Evolutionary conservation across 2,113 vertebrate genomes (phyloP).

Genomic region (Alligator mississippiensis): DNA sequence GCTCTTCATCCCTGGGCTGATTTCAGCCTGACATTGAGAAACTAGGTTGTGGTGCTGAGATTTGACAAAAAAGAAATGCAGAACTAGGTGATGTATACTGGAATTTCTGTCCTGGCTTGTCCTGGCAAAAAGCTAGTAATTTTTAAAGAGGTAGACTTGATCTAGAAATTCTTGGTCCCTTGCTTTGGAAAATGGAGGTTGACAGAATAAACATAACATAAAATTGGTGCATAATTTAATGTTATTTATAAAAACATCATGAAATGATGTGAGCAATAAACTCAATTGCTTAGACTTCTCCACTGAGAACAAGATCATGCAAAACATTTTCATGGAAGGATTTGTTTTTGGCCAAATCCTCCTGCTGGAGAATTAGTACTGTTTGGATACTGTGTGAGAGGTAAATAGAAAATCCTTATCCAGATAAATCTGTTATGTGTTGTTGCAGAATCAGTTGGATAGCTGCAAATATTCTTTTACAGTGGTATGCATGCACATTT

Average conservation of each 20-base stretch:
- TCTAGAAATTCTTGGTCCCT: neutral
- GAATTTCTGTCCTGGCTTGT: neutral
- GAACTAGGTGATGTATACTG: neutral
- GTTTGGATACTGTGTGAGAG: neutral
- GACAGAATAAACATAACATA: conserved; percentile 49
- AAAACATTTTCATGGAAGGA: neutral
- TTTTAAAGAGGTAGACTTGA: neutral
- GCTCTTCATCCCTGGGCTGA: neutral
- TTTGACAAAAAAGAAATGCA: neutral
- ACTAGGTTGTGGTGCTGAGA: neutral
- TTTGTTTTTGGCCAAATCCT: neutral
- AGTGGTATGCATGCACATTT: neutral
- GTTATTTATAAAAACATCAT: conserved; percentile 52
- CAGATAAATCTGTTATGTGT: neutral
- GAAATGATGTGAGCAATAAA: neutral
- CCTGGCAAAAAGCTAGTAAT: neutral
- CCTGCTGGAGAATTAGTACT: neutral
- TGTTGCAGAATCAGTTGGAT: neutral
- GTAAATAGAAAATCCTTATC: neutral
- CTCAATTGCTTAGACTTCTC: neutral
- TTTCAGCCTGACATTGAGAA: neutral
- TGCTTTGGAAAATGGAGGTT: conserved; percentile 39
- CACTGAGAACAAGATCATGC: neutral
- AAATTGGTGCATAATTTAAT: conserved; percentile 37
- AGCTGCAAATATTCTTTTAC: neutral